Conservation (phyloP, 2,797 vertebrate species). For the Tympanoctomys barrerae region DNA sequence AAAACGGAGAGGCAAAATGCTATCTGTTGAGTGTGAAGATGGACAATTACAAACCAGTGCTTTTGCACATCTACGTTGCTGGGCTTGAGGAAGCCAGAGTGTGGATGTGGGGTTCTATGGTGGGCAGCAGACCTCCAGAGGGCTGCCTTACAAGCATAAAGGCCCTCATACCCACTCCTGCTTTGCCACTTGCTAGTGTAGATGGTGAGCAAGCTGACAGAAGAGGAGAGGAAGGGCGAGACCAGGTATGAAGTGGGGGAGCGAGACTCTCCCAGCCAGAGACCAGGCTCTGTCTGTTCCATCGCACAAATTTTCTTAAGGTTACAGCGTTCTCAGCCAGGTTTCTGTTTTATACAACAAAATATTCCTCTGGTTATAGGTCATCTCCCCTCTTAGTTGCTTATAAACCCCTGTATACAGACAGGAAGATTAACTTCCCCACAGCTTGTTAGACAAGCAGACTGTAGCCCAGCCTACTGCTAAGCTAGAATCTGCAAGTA, state of each 20-base stretch:
- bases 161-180: no score
- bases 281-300: not conserved
- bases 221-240: not conserved
- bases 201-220: not conserved
- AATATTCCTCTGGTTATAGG: not conserved
- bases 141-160: not conserved
- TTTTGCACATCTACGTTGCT: not conserved
- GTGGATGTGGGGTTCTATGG: not conserved
- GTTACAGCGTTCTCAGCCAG: not conserved
- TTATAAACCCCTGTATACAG: not conserved
- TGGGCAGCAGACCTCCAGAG: not conserved
- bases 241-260: not conserved
- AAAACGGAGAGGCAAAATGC: not conserved
- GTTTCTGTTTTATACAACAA: not conserved
- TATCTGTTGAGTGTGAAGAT: not conserved
- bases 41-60: not conserved
- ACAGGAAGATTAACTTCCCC: not conserved
- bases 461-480: not conserved
- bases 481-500: not conserved
- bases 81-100: not conserved
- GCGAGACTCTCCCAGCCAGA: not conserved
- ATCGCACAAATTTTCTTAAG: not conserved
- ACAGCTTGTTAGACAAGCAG: not conserved
- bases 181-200: not conserved
- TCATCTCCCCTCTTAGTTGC: not conserved